Percentiles rank a stretch among this genome's conserved stretches.
These are phyloP conservation scores for Amblyopsis rosae DNA, from an alignment of 2,113 vertebrate species.

Conservation along the genomic window DNA sequence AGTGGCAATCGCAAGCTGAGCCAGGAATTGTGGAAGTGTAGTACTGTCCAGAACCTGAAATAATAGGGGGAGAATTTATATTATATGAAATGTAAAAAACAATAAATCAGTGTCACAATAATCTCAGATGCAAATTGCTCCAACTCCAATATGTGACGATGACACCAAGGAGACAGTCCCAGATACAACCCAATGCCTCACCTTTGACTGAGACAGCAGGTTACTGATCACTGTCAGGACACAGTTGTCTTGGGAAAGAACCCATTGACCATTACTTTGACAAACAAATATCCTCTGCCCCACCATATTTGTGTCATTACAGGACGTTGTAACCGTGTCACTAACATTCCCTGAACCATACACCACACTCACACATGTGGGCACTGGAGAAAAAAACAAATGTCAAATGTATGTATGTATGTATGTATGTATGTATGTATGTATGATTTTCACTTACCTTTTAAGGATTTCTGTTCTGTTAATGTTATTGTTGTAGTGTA, in stretches of 20 bases:
- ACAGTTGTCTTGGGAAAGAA: constrained; percentile 10
- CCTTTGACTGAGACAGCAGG: constrained; percentile 28
- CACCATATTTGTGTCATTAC: no score
- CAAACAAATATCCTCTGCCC: no score
- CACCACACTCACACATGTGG: no score
- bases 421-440: no score
- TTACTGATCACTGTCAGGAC: background rate
- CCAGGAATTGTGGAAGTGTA: constrained; percentile 26
- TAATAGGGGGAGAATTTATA: no score
- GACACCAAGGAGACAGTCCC: background rate
- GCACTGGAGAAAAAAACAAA: no score
- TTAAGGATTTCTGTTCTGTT: no score
- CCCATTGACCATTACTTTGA: background rate
- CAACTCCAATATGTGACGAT: background rate
- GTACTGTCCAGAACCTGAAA: constrained; percentile 9
- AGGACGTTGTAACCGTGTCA: no score
- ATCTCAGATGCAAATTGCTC: background rate
- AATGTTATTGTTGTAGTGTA: no score
- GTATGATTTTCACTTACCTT: no score
- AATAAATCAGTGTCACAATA: background rate
- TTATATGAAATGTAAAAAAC: background rate
- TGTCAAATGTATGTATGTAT: no score
- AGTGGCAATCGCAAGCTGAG: background rate
- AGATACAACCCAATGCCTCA: constrained; percentile 9
- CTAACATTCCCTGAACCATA: no score